Evolutionary conservation across 2,888 invertebrate species (phyloP), one percentile per base, ranked within the genome.

Genomic region (Catocala sponsa): DNA sequence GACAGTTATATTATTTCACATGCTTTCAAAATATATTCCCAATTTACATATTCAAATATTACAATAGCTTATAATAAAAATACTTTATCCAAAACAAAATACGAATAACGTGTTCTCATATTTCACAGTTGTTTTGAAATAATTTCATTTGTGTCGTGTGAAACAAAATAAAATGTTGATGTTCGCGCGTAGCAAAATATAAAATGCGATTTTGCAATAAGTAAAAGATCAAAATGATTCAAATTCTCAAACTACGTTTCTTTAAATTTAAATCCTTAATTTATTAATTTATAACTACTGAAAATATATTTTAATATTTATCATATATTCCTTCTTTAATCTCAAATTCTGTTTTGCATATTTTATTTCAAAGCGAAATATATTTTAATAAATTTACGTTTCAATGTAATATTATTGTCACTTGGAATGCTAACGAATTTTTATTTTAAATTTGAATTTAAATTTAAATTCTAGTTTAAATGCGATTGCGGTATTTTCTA

Each of bases 261-360:
- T 12, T 44, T n/a, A 4, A 6, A 12, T 44, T 12, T 12, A 44
- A 44, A 12, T 44, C 6, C 6, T 5, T 12, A 44, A 12, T n/a
- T 12, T 33, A 33, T 35, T 12, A 33, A 35, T 33, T 12, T n/a
- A n/a, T 32, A 35, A 51, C 4, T 15, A 11, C 35, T 54, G 2
- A 15, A 38, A 25, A 32, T 55, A 41, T 6, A 41, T 49, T 49
- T 38, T 12, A 25, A 11, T 47, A 32, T 48, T 42, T 13, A 48
- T 5, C 38, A 6, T 49, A 12, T 33, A 6, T 25, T 42, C 32
- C 49, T 42, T 4, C 11, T 56, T 42, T 56, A n/a, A 49, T 56
- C 12, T 5, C 6, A 49, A 55, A 56, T 12, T 42, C 32, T 33
- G 13, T 12, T 56, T 49, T 33, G 12, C 41, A 49, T 56, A 42